Conservation (phyloP, 1,140 invertebrate species). For the Phocides pigmalion region DNA sequence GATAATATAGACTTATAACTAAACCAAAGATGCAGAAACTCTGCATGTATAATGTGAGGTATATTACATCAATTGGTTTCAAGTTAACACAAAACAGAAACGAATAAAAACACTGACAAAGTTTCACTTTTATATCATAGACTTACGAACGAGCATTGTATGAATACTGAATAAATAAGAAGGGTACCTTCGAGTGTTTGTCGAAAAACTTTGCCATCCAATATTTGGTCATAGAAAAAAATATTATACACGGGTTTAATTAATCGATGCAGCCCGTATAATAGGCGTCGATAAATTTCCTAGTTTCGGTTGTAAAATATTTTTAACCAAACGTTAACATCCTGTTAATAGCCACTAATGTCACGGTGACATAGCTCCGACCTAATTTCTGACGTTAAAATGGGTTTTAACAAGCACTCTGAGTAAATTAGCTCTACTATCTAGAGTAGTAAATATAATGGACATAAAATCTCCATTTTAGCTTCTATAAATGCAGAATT, state of each 20-base stretch:
- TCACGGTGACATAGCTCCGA: conserved; percentile 47
- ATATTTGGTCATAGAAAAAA: conserved; percentile 13
- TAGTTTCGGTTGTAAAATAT: conserved; percentile 49
- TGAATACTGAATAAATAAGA: no score
- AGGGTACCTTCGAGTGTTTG: no score
- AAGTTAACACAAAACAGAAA: no score
- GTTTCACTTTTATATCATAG: no score
- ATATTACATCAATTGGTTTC: no score
- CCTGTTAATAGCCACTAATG: conserved; percentile 68
- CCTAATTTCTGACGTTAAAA: conserved; percentile 54
- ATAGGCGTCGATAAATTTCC: conserved; percentile 41
- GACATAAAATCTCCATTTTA: conserved; percentile 19
- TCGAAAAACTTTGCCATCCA: not conserved
- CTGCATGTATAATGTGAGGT: no score
- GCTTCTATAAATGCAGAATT: conserved; percentile 3
- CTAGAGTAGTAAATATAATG: conserved; percentile 15
- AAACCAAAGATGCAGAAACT: no score
- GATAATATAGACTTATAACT: no score
- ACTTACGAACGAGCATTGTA: no score
- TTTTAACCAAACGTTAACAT: conserved; percentile 60
- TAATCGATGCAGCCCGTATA: conserved; percentile 29
- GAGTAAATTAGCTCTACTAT: conserved; percentile 25
- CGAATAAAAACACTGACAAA: no score
- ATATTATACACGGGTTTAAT: conserved; percentile 14
- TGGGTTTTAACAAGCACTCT: conserved; percentile 19